phyloP scores from a whole-genome alignment of 2,113 vertebrate genomes.

The Phalacrocorax pelagicus region DNA sequence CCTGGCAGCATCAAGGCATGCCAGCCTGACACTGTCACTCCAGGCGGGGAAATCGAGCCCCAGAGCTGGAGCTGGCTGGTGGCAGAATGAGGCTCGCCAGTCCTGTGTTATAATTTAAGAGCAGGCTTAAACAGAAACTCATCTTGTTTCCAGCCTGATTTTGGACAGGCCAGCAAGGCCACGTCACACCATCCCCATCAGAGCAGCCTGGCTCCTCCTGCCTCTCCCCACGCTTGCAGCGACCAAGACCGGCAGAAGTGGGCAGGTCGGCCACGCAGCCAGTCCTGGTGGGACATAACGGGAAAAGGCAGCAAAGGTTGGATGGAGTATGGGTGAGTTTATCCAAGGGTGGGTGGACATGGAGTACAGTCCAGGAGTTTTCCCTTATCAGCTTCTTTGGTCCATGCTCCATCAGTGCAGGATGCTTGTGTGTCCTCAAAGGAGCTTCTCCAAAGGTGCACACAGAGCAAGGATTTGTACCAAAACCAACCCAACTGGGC shows the following conservation, averaged over 20 bases:
- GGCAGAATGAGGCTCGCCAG: not conserved
- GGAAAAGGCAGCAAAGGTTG: not conserved
- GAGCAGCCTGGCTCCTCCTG: not conserved
- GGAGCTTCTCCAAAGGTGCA: not conserved
- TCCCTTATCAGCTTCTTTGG: too few relatives aligned
- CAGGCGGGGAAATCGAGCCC: not conserved
- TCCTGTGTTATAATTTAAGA: not conserved
- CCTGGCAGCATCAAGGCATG: not conserved
- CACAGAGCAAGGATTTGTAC: not conserved
- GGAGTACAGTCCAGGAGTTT: not conserved
- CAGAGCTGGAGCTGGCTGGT: not conserved
- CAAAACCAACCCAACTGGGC: accelerated
- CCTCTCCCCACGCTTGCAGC: not conserved
- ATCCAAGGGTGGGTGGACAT: accelerated
- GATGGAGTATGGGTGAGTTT: not conserved
- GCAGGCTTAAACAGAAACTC: not conserved
- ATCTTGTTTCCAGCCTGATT: not conserved
- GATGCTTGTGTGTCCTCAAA: not conserved
- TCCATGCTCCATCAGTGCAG: not conserved
- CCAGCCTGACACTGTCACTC: accelerated
- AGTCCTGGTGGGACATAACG: not conserved
- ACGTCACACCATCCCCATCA: accelerated
- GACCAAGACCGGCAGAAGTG: not conserved
- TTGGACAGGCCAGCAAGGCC: not conserved
- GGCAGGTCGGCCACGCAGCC: not conserved